Percentiles rank a stretch among this genome's conserved stretches.
phyloP scores from a whole-genome alignment of 2,113 vertebrate species.

The Oenanthe melanoleuca region DNA sequence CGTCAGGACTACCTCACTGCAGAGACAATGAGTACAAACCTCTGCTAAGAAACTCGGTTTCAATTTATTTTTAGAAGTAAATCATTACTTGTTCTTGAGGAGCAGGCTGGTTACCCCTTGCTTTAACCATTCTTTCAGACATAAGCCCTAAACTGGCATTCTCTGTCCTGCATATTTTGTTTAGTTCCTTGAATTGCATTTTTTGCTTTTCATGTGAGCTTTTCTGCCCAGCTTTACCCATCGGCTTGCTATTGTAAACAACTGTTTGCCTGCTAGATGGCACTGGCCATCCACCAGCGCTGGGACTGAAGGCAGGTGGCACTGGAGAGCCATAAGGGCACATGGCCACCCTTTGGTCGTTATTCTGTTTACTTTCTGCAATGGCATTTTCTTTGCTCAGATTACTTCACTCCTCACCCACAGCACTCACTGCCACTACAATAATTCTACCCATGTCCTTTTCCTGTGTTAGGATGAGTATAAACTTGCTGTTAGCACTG shows the following conservation, averaged over 20 bases:
- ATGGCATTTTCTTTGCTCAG: conserved; percentile 49
- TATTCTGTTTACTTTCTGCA: conserved; percentile 49
- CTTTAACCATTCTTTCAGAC: not conserved
- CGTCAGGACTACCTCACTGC: not conserved
- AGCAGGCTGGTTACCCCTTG: not conserved
- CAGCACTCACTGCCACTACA: not conserved
- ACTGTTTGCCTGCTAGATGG: conserved; percentile 64
- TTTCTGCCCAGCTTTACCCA: not conserved
- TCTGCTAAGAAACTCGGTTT: not conserved
- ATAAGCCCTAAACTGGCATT: not conserved
- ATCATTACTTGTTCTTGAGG: not conserved
- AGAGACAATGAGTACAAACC: not conserved
- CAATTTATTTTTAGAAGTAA: not conserved
- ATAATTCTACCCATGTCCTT: not conserved
- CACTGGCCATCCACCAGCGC: conserved; percentile 61
- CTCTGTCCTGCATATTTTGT: not conserved
- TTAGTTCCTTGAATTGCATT: not conserved
- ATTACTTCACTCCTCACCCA: conserved; percentile 17
- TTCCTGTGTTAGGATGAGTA: not conserved
- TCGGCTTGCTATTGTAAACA: conserved; percentile 21
- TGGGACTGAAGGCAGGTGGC: conserved; percentile 46
- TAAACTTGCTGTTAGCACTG: not conserved
- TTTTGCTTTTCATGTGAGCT: not conserved
- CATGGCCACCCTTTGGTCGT: conserved; percentile 22
- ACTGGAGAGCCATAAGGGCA: conserved; percentile 47